Evolutionary conservation across 2,888 invertebrate species (phyloP).

Genomic region (Sussaba pulchella): DNA sequence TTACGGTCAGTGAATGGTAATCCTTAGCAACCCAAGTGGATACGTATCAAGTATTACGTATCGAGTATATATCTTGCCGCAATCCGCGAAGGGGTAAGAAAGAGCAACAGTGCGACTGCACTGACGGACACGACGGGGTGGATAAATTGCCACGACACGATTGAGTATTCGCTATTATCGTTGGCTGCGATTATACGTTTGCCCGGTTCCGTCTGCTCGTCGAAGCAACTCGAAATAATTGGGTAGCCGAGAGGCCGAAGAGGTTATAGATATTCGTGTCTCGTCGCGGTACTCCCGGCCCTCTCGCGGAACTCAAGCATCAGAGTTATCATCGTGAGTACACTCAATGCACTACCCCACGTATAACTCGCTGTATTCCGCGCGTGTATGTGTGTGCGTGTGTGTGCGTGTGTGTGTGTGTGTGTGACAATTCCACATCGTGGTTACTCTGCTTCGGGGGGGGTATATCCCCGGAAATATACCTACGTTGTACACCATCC

Average conservation of each 20-base stretch:
- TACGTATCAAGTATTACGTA: background rate
- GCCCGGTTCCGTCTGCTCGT: slow-evolving; percentile 54
- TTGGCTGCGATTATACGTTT: slow-evolving; percentile 55
- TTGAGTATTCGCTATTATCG: slow-evolving; percentile 21
- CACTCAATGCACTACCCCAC: slow-evolving; percentile 1
- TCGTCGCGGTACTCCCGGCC: slow-evolving; percentile 41
- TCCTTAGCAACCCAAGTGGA: slow-evolving; percentile 1
- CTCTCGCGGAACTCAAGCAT: slow-evolving; percentile 45
- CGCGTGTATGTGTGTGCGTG: no score
- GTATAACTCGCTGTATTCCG: slow-evolving; percentile 2
- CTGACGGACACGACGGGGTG: slow-evolving; percentile 8
- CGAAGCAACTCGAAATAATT: slow-evolving; percentile 68
- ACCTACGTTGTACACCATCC: slow-evolving; percentile 25
- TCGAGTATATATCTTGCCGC: slow-evolving; percentile 2
- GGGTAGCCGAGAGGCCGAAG: slow-evolving; percentile 56
- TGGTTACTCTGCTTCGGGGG: slow-evolving; percentile 38
- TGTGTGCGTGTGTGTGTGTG: no score
- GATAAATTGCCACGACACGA: slow-evolving; percentile 29
- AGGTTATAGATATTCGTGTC: slow-evolving; percentile 63
- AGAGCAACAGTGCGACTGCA: slow-evolving; percentile 43
- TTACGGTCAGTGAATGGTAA: background rate
- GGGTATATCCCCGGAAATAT: no score
- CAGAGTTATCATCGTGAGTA: slow-evolving; percentile 40
- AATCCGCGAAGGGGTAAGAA: slow-evolving; percentile 9
- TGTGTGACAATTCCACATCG: slow-evolving; percentile 6